These are phyloP conservation scores for Fissipunctia ypsillon DNA, from an alignment of 2,888 invertebrate species.

Conservation along the genomic window DNA sequence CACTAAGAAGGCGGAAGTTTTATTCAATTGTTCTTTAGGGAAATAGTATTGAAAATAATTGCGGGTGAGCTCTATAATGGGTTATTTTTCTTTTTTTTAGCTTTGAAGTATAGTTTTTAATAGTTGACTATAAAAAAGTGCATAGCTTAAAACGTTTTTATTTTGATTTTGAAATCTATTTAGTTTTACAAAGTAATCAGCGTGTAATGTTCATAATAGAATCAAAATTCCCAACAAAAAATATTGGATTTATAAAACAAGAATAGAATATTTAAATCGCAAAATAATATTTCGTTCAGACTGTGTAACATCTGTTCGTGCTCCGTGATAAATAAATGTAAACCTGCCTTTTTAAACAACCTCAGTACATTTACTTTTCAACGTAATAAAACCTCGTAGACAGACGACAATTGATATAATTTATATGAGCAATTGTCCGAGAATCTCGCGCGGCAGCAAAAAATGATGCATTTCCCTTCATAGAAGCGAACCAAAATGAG, in stretches of 20 bases:
- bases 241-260: background rate
- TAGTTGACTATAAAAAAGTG: background rate
- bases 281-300: constrained; percentile 19
- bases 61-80: background rate
- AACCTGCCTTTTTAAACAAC: constrained; percentile 22
- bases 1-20: constrained; percentile 37
- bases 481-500: constrained; percentile 27
- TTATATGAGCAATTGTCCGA: constrained; percentile 44
- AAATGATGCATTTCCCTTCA: constrained; percentile 29
- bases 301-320: constrained; percentile 27
- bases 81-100: background rate
- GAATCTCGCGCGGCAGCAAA: constrained; percentile 21
- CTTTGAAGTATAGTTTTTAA: background rate
- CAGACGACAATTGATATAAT: constrained; percentile 28
- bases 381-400: constrained; percentile 17
- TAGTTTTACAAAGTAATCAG: background rate
- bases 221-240: background rate
- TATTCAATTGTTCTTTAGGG: constrained; percentile 35
- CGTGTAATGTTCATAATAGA: background rate
- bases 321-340: constrained; percentile 12
- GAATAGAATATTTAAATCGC: constrained; percentile 1
- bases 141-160: background rate
- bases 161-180: background rate
- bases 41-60: constrained; percentile 33
- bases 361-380: constrained; percentile 13